phyloP scores from a whole-genome alignment of 2,113 vertebrate species.

The Calidris pugnax region DNA sequence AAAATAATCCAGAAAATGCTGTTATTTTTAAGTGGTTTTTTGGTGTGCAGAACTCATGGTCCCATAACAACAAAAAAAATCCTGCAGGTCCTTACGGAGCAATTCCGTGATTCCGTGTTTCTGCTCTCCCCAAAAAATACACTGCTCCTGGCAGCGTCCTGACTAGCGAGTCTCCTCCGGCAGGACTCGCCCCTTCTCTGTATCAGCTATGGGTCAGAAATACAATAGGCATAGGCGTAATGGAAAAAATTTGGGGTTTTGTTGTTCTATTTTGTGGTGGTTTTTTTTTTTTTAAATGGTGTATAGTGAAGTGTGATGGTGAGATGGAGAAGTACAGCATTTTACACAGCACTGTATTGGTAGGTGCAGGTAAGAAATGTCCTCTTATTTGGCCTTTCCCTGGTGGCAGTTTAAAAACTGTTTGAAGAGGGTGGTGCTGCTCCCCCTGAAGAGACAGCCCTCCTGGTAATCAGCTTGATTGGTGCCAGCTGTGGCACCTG shows the following conservation, averaged over 20 bases:
- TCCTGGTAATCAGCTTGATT: not conserved
- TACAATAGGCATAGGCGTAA: rapidly evolving
- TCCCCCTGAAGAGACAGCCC: not conserved
- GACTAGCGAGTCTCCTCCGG: rapidly evolving
- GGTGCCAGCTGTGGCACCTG: not conserved
- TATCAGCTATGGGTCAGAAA: not conserved
- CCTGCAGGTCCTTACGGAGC: not conserved
- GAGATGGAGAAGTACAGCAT: not conserved
- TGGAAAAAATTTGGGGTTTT: not conserved
- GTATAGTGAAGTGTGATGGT: not conserved
- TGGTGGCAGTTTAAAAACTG: not conserved
- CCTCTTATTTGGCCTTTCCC: not conserved
- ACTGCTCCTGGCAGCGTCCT: not conserved
- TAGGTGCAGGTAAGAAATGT: rapidly evolving
- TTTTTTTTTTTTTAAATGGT: not conserved
- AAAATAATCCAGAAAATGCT: not conserved
- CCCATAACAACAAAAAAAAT: not conserved
- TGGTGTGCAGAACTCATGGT: not conserved
- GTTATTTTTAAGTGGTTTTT: not conserved
- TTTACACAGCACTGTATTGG: rapidly evolving
- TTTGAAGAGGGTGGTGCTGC: not conserved
- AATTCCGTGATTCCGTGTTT: too few relatives aligned
- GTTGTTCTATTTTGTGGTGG: too few relatives aligned
- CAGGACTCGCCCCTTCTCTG: not conserved
- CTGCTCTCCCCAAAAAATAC: not conserved